A percentile compares a stretch with the other conserved stretches of the same genome.
phyloP scores from a whole-genome alignment of 2,113 vertebrate species.

The Neogobius melanostomus region DNA sequence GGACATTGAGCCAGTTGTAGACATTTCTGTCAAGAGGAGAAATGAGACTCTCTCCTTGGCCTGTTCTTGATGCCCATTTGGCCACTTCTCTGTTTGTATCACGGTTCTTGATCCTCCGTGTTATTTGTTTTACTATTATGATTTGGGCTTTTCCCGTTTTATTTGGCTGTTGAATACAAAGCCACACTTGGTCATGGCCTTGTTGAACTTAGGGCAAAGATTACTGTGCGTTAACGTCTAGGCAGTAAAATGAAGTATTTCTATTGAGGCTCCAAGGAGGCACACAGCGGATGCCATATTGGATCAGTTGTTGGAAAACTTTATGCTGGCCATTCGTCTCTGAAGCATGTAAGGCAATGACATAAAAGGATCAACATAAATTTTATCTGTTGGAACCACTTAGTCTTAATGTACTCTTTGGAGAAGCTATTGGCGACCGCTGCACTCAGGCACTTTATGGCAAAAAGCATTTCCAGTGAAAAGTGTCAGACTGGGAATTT shows the following conservation, averaged over 20 bases:
- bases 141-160: slow-evolving; percentile 74
- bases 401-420: slow-evolving; percentile 23
- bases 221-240: slow-evolving; percentile 58
- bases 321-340: slow-evolving; percentile 43
- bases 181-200: slow-evolving; percentile 70
- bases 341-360: slow-evolving; percentile 37
- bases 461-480: slow-evolving; percentile 26
- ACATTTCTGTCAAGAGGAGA: slow-evolving; percentile 75
- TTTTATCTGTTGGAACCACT: slow-evolving; percentile 32
- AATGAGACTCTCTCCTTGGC: slow-evolving; percentile 59
- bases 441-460: slow-evolving; percentile 16
- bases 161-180: slow-evolving; percentile 72
- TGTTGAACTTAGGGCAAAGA: slow-evolving; percentile 64
- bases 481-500: neutral
- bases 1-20: slow-evolving; percentile 76
- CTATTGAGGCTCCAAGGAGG: slow-evolving; percentile 31
- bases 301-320: slow-evolving; percentile 44
- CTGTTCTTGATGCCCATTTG: slow-evolving; percentile 66
- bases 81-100: slow-evolving; percentile 58
- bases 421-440: slow-evolving; percentile 25
- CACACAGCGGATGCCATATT: slow-evolving; percentile 36
- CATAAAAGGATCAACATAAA: slow-evolving; percentile 32
- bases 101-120: slow-evolving; percentile 60
- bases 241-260: slow-evolving; percentile 48
- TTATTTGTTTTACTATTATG: slow-evolving; percentile 78